phyloP scores from a whole-genome alignment of 2,113 vertebrate genomes.

The Osmerus eperlanus region DNA sequence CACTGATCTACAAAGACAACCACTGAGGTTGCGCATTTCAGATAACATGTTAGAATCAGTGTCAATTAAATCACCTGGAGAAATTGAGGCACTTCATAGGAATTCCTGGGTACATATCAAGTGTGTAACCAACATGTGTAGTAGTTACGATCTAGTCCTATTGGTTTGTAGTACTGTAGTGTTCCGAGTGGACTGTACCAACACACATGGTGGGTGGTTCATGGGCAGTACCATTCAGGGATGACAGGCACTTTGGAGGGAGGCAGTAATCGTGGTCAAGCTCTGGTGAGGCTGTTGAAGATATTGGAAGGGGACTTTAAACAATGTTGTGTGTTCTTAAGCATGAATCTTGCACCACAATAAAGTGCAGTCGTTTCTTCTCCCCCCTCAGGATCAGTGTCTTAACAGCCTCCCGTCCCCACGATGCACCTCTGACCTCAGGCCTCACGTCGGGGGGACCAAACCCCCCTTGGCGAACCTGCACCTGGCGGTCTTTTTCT shows the following conservation, averaged over 20 bases:
- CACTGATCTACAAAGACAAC: no score
- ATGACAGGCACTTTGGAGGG: constrained; percentile 69
- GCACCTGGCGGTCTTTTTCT: constrained; percentile 36
- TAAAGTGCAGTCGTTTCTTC: constrained; percentile 30
- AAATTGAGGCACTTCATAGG: no score
- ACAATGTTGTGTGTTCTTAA: constrained; percentile 23
- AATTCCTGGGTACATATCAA: no score
- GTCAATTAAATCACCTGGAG: no score
- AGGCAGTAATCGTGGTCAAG: constrained; percentile 80
- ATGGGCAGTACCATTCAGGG: constrained; percentile 74
- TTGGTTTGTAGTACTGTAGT: background rate
- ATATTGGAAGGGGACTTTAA: constrained; percentile 71
- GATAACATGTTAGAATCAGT: no score
- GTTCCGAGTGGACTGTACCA: constrained; percentile 28
- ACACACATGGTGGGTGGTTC: constrained; percentile 51
- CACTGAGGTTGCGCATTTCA: no score
- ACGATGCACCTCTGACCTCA: constrained; percentile 38
- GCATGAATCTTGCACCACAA: constrained; percentile 24
- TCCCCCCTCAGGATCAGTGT: constrained; percentile 37
- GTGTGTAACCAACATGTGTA: no score
- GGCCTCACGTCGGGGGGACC: constrained; percentile 42
- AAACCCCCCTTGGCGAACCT: constrained; percentile 37
- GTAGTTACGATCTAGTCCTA: background rate
- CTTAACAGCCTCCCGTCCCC: constrained; percentile 26
- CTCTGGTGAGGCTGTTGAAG: constrained; percentile 72